Evolutionary conservation across 2,113 vertebrate genomes (phyloP), one percentile per base, ranked within the genome.

Genomic region (Salvelinus fontinalis): DNA sequence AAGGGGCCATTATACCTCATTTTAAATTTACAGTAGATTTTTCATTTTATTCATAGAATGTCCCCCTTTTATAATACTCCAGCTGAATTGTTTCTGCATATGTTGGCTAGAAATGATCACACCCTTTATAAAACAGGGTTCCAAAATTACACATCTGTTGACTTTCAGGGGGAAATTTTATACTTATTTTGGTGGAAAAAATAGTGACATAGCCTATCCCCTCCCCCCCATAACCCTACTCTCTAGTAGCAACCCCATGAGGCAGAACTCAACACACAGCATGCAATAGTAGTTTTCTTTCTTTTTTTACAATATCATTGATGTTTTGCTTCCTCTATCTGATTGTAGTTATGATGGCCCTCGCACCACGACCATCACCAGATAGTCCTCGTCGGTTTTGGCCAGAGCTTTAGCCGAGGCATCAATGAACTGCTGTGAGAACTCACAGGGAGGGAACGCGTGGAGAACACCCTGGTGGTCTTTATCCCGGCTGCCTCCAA

Each of bases 361-460:
- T 71, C 98, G 96, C 78, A 99, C 98, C 91, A 99, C 98, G 94
- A 99, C 95, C 97, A 99, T 99, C 90, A 99, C 96, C 93, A 99
- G 92, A 92, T 97, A 99, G 96, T 99, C 98, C 85, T 99, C 98
- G 91, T 99, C 97, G 81, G 97, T 99, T 96, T 98, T 98, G 94
- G 97, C 97, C 94, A 99, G 87, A 76, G 95, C 95, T 95, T 98
- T 98, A 89, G 98, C 97, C 88, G 97, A 95, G 88, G 95, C 95
- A 97, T 99, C 97, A 93, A 99, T 94, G 92, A 99, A 99, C 91
- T 99, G 97, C 92, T 99, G 97, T 88, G 98, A 99, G 96, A 99
- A 99, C 93, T 98, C 97, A 89, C 98, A 99, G 83, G 98, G 98
- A 6, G 98, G 98, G 75, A 99, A 99, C 87, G 98, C 97, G 88